Conservation (phyloP, 1,140 invertebrate genomes). For the Leptestheria dahalacensis region DNA sequence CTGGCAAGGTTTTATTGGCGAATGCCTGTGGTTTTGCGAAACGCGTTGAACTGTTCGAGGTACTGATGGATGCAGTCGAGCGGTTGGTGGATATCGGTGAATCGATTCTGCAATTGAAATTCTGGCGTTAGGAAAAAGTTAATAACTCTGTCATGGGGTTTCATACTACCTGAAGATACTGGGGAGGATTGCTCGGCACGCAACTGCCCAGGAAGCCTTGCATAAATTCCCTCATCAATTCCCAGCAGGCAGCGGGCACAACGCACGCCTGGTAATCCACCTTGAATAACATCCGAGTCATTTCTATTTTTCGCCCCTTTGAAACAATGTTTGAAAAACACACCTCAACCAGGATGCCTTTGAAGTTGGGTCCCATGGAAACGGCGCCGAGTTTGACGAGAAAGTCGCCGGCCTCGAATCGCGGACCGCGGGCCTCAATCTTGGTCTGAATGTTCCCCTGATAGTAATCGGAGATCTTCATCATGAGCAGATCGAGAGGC, state of each 20-base stretch:
- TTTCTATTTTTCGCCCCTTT: neutral
- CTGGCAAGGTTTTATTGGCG: constrained; percentile 21
- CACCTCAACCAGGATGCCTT: constrained; percentile 85
- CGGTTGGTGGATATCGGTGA: constrained; percentile 75
- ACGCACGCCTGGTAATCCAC: constrained; percentile 85
- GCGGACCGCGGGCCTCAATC: constrained; percentile 79
- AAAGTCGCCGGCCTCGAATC: constrained; percentile 87
- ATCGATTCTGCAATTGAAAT: constrained; percentile 43
- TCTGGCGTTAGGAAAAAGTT: constrained; percentile 3
- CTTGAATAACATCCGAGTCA: constrained; percentile 31
- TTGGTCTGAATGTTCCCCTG: constrained; percentile 69
- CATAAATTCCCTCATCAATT: constrained; percentile 77
- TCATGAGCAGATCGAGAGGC: constrained; percentile 77
- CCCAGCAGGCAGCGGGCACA: constrained; percentile 73
- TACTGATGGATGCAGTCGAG: constrained; percentile 90
- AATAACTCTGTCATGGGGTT: neutral
- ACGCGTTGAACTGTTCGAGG: constrained; percentile 81
- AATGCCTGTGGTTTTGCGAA: constrained; percentile 52
- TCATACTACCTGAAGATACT: constrained; percentile 38
- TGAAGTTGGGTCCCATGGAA: constrained; percentile 81
- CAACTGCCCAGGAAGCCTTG: constrained; percentile 74
- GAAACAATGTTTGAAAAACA: neutral
- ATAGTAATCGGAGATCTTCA: constrained; percentile 73
- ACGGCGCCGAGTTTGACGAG: constrained; percentile 85
- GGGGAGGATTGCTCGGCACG: constrained; percentile 44